Evolutionary conservation across 2,888 invertebrate species (phyloP).

Genomic region (Sphaerophoria rueppellii): DNA sequence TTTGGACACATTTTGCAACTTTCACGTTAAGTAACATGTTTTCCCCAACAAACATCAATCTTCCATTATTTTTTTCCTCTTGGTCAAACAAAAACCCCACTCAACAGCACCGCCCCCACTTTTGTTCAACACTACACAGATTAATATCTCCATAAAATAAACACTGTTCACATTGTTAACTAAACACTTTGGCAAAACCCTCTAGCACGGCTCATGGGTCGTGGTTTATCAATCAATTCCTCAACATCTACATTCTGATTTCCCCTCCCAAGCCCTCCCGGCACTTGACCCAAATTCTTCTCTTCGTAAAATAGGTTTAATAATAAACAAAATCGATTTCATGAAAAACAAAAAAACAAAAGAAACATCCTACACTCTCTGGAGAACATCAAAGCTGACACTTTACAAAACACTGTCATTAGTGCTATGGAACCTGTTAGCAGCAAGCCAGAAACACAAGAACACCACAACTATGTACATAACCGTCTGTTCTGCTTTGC

Average conservation of each 20-base stretch:
- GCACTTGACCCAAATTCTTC: conserved; percentile 21
- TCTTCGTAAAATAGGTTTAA: conserved; percentile 1
- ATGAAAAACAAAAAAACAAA: not conserved
- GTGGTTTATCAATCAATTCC: conserved; percentile 7
- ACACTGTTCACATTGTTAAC: conserved; percentile 29
- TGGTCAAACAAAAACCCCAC: not conserved
- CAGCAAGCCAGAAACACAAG: not conserved
- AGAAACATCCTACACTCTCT: not conserved
- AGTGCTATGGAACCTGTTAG: conserved; percentile 24
- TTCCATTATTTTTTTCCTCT: too few species aligned
- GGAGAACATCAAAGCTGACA: conserved; percentile 30
- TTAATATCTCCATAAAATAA: conserved; percentile 6
- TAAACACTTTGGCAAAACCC: not conserved
- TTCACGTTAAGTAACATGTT: too few species aligned
- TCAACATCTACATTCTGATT: not conserved
- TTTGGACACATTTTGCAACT: too few species aligned
- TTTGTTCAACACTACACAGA: not conserved
- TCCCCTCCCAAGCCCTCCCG: not conserved
- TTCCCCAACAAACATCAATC: too few species aligned
- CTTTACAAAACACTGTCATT: conserved; percentile 42
- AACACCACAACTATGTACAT: too few species aligned
- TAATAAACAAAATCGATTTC: conserved; percentile 26
- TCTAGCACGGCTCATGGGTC: not conserved
- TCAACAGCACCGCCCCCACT: not conserved
- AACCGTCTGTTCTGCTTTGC: not conserved